Base-by-base conservation (phyloP, 1,140 invertebrate genomes). In the Hyles euphorbiae region DNA sequence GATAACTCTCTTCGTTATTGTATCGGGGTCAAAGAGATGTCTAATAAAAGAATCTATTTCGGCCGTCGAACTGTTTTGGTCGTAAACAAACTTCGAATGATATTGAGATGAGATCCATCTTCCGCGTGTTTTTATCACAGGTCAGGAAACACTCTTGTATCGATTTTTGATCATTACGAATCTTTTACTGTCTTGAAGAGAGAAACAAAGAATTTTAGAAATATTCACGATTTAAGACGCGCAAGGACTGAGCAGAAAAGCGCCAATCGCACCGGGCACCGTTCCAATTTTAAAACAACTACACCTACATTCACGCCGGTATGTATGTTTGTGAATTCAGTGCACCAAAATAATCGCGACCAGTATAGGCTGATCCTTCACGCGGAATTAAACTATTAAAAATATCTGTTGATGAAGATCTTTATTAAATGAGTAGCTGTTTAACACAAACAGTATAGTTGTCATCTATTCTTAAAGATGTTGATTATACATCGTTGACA, bases 31-130 rank as follows among this genome's bases (percentile, higher is more conserved):
- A 73, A 66, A 70, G 68, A 64, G 60, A 56, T 56, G 52, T 78
- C 78, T 85, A 88, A 76, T 80, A 81, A 81, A 83, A 86, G 81
- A 85, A 72, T 87, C 85, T 88, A 88, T 88, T 85, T 84, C 67
- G 36, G 73, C 71, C 58, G 43, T 56, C 65, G 54, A 62, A 60
- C 63, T 61, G 56, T 63, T 56, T 52, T 53, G 58, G 62, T 71
- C 58, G 65, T 77, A 78, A 81, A 81, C 74, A 82, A 74, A 75
- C 63, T 33, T 61, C 59, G 40, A 45, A 61, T 51, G 51, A 62
- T 49, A 61, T 46, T 9, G 46, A 40, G 36, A 40, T 40, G 33
- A 46, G 55, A 67, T 68, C 58, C 71, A 74, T 74, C 53, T 49
- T 56, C 50, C n/a, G 53, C 48, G 22, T 51, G 34, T 51, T 59